A percentile compares a stretch with the other conserved stretches of the same genome.
Conservation (phyloP, 2,888 invertebrate species). For the Xanthostigma xanthostigma region DNA sequence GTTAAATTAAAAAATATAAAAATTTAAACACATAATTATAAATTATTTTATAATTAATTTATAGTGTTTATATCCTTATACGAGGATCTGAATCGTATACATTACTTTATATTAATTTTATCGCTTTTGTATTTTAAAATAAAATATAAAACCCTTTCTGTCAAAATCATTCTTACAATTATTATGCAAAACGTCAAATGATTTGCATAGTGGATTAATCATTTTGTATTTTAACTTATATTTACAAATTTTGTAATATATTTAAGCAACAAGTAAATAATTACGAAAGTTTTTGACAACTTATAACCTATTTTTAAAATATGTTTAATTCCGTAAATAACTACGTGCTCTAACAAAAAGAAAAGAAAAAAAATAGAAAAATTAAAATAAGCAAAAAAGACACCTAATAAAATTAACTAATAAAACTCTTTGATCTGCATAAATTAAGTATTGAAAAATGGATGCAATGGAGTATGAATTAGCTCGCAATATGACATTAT, state of each 20-base stretch:
- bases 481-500: slow-evolving; percentile 85
- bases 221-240: neutral
- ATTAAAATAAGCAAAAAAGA: neutral
- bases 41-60: neutral
- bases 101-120: neutral
- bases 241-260: neutral
- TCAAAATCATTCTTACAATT: neutral
- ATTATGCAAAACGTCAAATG: neutral
- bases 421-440: neutral
- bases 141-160: neutral
- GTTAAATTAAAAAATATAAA: neutral
- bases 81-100: slow-evolving; percentile 7
- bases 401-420: neutral
- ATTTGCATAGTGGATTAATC: neutral
- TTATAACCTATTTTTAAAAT: too few relatives aligned
- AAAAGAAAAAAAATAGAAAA: neutral
- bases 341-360: neutral
- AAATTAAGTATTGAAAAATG: slow-evolving; percentile 37
- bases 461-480: slow-evolving; percentile 89
- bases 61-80: slow-evolving; percentile 2
- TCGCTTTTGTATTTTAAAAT: neutral
- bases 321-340: neutral
- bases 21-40: neutral
- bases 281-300: too few relatives aligned
- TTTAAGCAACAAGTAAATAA: neutral